Evolutionary conservation across 1,140 invertebrate genomes (phyloP).

Genomic region (Gonioctena quinquepunctata): DNA sequence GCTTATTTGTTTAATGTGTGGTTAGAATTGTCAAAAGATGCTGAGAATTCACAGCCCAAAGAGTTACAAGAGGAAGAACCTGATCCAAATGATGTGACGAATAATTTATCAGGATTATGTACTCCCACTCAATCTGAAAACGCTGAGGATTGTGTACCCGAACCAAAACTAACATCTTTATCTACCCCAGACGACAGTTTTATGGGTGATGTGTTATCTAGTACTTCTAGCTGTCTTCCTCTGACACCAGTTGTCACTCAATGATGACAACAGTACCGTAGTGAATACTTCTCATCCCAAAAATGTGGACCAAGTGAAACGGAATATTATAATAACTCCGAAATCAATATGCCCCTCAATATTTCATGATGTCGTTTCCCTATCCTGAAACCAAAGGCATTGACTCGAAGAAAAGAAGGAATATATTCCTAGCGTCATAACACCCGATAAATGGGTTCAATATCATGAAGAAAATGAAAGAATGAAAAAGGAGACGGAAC

Average conservation of each 20-base stretch:
- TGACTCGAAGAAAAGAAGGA: neutral
- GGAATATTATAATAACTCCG: neutral
- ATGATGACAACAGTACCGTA: neutral
- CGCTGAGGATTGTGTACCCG: neutral
- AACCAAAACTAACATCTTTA: neutral
- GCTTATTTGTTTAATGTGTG: neutral
- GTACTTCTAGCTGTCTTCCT: neutral
- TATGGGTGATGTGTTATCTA: neutral
- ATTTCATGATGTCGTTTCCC: neutral
- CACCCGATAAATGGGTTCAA: neutral
- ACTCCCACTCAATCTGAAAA: neutral
- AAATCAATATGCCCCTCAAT: neutral
- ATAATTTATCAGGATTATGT: neutral
- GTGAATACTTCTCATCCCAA: neutral
- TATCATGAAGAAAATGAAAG: neutral
- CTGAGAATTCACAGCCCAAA: neutral
- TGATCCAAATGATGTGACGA: neutral
- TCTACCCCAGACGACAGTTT: neutral
- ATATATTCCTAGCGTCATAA: neutral
- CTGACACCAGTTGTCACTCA: neutral
- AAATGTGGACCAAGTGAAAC: neutral
- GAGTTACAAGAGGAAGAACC: neutral
- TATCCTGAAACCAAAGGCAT: neutral
- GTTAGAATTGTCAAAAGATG: neutral
- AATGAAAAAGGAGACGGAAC: neutral